Evolutionary conservation across 1,140 invertebrate genomes (phyloP), one percentile per base, ranked within the genome.

Genomic region (Cherax destructor): DNA sequence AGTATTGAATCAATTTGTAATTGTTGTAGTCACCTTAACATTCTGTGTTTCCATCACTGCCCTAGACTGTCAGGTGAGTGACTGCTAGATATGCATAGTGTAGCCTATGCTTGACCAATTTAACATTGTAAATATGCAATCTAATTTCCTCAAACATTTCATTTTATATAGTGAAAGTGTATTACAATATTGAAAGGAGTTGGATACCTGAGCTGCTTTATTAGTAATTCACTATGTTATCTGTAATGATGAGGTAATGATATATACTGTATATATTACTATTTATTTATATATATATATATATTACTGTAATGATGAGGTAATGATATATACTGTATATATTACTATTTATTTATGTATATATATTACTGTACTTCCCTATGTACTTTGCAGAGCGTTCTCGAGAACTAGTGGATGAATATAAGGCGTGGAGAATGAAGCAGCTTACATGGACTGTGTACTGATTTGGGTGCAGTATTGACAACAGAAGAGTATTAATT

Each of bases 21-120:
- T 4, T 76, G 69, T 30, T 86, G 83, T 47, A 52, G 69, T 52
- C 65, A 76, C n/a, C 72, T 86, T 1, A 86, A 52, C 16, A 86
- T 86, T 56, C 83, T 86, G 41, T 86, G 83, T 74, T 81, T 81
- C 79, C 79, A 81, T 59, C 79, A 81, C 21, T 81, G 79, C 47
- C 79, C 79, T 1, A n/a, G 79, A 81, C n/a, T 81, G 7, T 81
- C 79, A 81, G 79, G 79, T 81, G 56, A 56, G 41, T 21, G 9
- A 81, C 24, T 59, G 2, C 30, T 81, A 21, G 21, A 47, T 11
- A 79, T 79, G 18, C 13, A 56, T 13, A 56, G 52, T 56, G 13
- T 56, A 10, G 9, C 52, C 52, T 56, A 1, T 56, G 13, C 52
- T 13, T 56, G 52, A 10, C 11, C 13, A 56, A 56, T 9, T 9